Conservation (phyloP, 2,888 invertebrate species). For the Ophion slaviceki region DNA sequence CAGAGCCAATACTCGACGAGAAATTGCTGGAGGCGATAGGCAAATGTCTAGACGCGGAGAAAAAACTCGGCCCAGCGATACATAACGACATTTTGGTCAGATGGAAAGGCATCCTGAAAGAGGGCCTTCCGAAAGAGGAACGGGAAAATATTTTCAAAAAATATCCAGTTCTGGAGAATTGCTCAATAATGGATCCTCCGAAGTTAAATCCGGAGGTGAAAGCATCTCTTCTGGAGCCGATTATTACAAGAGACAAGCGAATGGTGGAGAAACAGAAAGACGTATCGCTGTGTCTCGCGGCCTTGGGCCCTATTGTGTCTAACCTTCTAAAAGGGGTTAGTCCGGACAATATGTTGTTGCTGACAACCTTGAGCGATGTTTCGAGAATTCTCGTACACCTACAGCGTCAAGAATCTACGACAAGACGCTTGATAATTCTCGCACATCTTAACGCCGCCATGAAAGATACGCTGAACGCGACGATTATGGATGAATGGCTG, state of each 20-base stretch:
- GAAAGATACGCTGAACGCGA: slow-evolving; percentile 46
- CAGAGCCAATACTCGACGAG: slow-evolving; percentile 26
- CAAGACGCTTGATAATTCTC: slow-evolving; percentile 48
- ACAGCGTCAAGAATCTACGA: slow-evolving; percentile 56
- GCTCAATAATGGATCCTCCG: slow-evolving; percentile 36
- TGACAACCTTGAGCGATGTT: slow-evolving; percentile 46
- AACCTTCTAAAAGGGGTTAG: slow-evolving; percentile 19
- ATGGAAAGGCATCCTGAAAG: slow-evolving; percentile 54
- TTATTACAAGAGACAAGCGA: slow-evolving; percentile 50
- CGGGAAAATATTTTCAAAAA: slow-evolving; percentile 41
- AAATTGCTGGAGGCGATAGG: slow-evolving; percentile 30
- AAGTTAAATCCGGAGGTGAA: slow-evolving; percentile 56
- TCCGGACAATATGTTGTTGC: slow-evolving; percentile 17
- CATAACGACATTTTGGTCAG: slow-evolving; percentile 39
- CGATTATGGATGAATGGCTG: slow-evolving; percentile 48
- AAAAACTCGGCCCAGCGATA: slow-evolving; percentile 30
- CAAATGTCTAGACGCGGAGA: not conserved
- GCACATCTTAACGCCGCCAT: slow-evolving; percentile 36
- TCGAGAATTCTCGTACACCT: slow-evolving; percentile 46
- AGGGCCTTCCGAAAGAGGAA: slow-evolving; percentile 54
- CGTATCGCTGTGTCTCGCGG: not conserved
- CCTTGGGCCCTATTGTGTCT: slow-evolving; percentile 9
- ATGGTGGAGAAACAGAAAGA: slow-evolving; percentile 8
- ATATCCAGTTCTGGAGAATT: slow-evolving; percentile 51
- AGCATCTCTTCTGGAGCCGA: slow-evolving; percentile 36